Evolutionary conservation across 2,797 vertebrate species (phyloP), one percentile per base, ranked within the genome.

Genomic region (Myripristis jacobus): DNA sequence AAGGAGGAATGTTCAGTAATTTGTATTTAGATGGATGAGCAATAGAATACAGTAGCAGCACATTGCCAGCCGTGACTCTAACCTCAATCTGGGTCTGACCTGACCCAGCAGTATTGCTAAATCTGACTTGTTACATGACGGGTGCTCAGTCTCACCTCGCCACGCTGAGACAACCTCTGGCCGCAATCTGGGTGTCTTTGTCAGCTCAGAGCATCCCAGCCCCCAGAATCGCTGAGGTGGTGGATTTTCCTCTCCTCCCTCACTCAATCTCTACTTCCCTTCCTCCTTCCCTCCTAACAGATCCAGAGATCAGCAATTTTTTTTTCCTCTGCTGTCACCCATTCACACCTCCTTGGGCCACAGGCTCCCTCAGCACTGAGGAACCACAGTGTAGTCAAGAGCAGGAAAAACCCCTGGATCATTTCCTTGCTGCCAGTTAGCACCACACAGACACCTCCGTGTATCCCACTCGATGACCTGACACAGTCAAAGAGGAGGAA

Each of bases 271-370:
- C 76, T 61, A 55, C 58, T 75, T 53, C 74, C 65, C 70, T 68
- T 71, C 38, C 59, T 66, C 59, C 53, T 70, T 81, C 72, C 66
- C 73, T 21, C 55, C 52, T 59, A 77, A 77, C 84, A 66, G 63
- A 88, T 88, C 82, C 82, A 80, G 78, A 85, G 72, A 91, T 94
- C 93, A 94, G 92, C 91, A 91, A n/a, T n/a, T n/a, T n/a, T n/a
- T 90, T 73, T 54, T 64, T 24, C 24, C 74, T 75, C 73, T 44
- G 53, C 83, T 83, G 85, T 86, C 86, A 85, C 82, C 81, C 72
- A 76, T 81, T 90, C 88, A 88, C 66, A 80, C 76, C 60, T 87
- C 70, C 70, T 66, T 10, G 34, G 78, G 80, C 75, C 62, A 50
- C 65, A 76, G 67, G 60, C 69, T 75, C 69, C 60, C 66, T 81